A percentile compares a stretch with the other conserved stretches of the same genome.
Evolutionary conservation across 2,888 invertebrate species (phyloP).

Genomic region (Drosophila parthenogenetica): DNA sequence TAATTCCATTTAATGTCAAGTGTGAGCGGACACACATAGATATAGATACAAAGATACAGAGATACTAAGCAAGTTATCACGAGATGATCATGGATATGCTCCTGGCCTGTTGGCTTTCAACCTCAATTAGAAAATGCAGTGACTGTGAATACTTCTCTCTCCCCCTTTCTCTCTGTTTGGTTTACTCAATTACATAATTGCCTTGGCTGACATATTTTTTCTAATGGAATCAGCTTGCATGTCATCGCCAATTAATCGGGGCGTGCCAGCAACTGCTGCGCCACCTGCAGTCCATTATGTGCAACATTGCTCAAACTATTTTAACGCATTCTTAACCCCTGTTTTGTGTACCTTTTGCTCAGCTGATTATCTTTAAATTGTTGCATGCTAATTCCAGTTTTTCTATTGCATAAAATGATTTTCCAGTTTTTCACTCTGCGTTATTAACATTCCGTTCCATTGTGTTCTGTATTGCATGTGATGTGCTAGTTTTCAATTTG

Average conservation of each 20-base stretch:
- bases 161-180: constrained; percentile 14
- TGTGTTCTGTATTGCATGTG: constrained; percentile 1
- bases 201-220: constrained; percentile 44
- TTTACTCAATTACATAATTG: constrained; percentile 72
- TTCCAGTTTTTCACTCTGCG: background rate
- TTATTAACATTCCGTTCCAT: constrained; percentile 27
- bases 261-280: constrained; percentile 35
- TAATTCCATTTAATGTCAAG: constrained; percentile 74
- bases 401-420: constrained; percentile 18
- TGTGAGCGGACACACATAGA: constrained; percentile 32
- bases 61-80: constrained; percentile 25
- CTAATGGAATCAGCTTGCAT: constrained; percentile 40
- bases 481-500: constrained; percentile 1
- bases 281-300: constrained; percentile 53
- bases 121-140: constrained; percentile 73
- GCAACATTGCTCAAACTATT: constrained; percentile 5
- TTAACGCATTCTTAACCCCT: background rate
- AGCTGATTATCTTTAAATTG: constrained; percentile 40
- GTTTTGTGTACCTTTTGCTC: constrained; percentile 19
- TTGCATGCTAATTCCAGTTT: constrained; percentile 35
- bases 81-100: constrained; percentile 46
- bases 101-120: constrained; percentile 31
- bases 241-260: constrained; percentile 54
- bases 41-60: background rate
- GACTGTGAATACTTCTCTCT: constrained; percentile 25